Evolutionary conservation across 2,888 invertebrate genomes (phyloP), one percentile per base, ranked within the genome.

Genomic region (Meiosimyza platycephala): DNA sequence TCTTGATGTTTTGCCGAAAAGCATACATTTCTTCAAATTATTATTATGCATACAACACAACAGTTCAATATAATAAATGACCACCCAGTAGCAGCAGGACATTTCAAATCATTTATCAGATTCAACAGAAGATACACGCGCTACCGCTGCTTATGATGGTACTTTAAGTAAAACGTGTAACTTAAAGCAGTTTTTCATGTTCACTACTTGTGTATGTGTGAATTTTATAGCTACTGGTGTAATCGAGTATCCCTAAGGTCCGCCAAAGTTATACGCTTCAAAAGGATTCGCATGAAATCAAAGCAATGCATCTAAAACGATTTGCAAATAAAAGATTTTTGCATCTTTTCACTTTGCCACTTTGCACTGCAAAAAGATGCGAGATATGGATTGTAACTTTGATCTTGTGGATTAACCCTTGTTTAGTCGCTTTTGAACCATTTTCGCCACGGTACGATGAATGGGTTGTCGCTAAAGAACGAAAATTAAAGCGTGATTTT

Each of bases 21-120:
- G 28, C 28, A 28, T 3, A 28, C 28, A 28, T 7, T 40, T 40
- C 9, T 40, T 6, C 6, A 40, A 9, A 40, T 4, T 28, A 28
- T 4, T 28, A 28, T 28, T 3, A 3, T 28, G 28, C 28, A 40
- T 9, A 40, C 9, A 40, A 40, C 9, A 9, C 40, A 40, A 9
- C 40, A 40, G 6, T 40, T 54, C n/a, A 48, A 51, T n/a, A n/a
- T 70, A 62, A 70, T 52, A 70, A 70, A 70, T 70, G 70, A 70
- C 70, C 70, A 70, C 70, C 70, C 70, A 54, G 63, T 18, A 70
- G 51, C 70, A 70, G 22, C 70, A 63, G 70, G 63, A 70, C 62
- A 70, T 63, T 9, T 40, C 15, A 18, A 13, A 63, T 63, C 70
- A 70, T 70, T 70, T 70, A 63, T 70, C 50, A 70, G 47, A 52